Evolutionary conservation across 2,888 invertebrate genomes (phyloP).

Genomic region (Tipula helvola): DNA sequence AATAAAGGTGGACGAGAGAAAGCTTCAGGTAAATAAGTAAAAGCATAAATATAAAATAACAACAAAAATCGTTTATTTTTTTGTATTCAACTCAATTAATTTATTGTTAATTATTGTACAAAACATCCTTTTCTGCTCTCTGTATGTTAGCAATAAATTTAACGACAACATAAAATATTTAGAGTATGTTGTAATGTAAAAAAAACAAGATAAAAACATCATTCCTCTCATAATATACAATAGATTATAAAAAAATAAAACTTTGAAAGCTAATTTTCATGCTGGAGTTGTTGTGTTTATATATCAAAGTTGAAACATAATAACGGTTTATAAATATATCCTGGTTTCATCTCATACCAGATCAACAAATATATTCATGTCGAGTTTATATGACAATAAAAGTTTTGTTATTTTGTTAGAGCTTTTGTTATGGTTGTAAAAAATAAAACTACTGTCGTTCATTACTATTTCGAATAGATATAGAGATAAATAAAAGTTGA

Average conservation of each 20-base stretch:
- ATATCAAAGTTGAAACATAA: not conserved
- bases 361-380: not conserved
- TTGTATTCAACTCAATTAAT: not conserved
- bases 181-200: not conserved
- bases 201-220: not conserved
- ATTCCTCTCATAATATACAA: not conserved
- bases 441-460: too few relatives aligned
- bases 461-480: too few relatives aligned
- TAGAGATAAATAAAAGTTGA: not conserved
- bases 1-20: not conserved
- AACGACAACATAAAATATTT: not conserved
- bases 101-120: not conserved
- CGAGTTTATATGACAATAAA: not conserved
- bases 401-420: not conserved
- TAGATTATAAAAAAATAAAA: not conserved
- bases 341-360: not conserved
- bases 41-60: not conserved
- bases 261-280: not conserved
- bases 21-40: not conserved
- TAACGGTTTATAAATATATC: not conserved
- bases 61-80: not conserved
- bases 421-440: not conserved
- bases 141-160: not conserved
- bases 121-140: not conserved
- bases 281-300: not conserved